Base-by-base conservation (phyloP, 2,113 vertebrate species). In the Notothenia rossii region DNA sequence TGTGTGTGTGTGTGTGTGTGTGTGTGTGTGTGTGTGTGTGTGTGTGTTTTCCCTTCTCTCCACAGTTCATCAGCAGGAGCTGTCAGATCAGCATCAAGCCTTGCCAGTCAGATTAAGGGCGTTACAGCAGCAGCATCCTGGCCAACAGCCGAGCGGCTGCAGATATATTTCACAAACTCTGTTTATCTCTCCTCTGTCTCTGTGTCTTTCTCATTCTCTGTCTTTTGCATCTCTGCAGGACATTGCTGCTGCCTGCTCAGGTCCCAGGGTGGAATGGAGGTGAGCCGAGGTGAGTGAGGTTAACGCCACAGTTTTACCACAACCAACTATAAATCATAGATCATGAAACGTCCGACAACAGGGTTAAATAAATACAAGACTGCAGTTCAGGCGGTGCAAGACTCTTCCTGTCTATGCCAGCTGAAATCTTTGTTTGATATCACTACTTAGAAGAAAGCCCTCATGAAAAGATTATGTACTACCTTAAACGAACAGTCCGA, bases 21-120 rank as follows among this genome's bases (percentile, higher is more conserved):
- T 10, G 75, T 54, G 50, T 22, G 22, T 72, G 46, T 76, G 18
- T 54, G 72, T 75, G 15, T 72, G 58, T 59, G 50, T 50, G 59
- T 50, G 29, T 45, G 59, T 81, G 48, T 49, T 72, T 81, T 90
- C 75, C 67, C 78, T 53, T 82, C 80, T 55, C 76, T 61, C 73
- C 71, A 72, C 83, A 72, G 74, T 83, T 55, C 77, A 84, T 88
- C 84, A 91, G 77, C 67, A 55, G 84, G 59, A 88, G 86, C 87
- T 87, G 89, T 91, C 91, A 86, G 91, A 91, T 92, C 82, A 76
- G 61, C 84, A 88, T 90, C 89, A 82, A 84, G 64, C 72, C 89
- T 85, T 65, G 82, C 75, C 89, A 80, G 79, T 89, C 91, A 85
- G 86, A 91, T 93, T 91, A 86, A 86, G 83, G 86, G 87, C 86